A percentile compares a stretch with the other conserved stretches of the same genome.
Evolutionary conservation across 2,113 vertebrate genomes (phyloP).

Genomic region (Cyphomyrus discorhynchus): DNA sequence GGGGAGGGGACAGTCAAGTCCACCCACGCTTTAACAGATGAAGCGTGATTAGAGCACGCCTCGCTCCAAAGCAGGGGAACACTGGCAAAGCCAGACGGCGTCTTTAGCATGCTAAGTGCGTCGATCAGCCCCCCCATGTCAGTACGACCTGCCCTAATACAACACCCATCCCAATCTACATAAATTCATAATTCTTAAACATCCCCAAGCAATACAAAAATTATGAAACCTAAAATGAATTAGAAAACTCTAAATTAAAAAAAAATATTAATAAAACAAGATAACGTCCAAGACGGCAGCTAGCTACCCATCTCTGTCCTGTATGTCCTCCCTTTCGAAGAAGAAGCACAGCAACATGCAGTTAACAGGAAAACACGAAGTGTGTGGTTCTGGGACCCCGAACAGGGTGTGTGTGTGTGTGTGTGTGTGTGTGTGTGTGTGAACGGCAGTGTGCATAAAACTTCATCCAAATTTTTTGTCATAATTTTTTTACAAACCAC

Average conservation of each 20-base stretch:
- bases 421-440: neutral
- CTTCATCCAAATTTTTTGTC: neutral
- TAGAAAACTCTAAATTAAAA: constrained; percentile 7
- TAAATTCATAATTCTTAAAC: neutral
- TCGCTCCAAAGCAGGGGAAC: neutral
- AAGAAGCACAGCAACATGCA: neutral
- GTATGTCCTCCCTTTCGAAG: neutral
- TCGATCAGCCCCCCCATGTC: neutral
- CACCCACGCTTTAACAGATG: neutral
- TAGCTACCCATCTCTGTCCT: neutral
- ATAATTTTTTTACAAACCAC: neutral
- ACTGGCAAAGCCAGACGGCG: neutral
- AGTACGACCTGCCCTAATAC: neutral
- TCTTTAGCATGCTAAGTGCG: neutral
- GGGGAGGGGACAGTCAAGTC: neutral
- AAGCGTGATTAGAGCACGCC: neutral
- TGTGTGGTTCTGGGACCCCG: neutral
- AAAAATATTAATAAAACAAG: neutral
- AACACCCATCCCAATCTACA: neutral
- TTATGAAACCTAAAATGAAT: neutral
- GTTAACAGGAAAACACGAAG: neutral
- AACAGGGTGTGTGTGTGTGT: neutral
- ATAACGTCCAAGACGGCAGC: neutral
- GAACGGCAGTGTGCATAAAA: neutral
- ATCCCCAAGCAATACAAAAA: neutral